phyloP scores from a whole-genome alignment of 2,797 vertebrate genomes.

The Pempheris klunzingeri region DNA sequence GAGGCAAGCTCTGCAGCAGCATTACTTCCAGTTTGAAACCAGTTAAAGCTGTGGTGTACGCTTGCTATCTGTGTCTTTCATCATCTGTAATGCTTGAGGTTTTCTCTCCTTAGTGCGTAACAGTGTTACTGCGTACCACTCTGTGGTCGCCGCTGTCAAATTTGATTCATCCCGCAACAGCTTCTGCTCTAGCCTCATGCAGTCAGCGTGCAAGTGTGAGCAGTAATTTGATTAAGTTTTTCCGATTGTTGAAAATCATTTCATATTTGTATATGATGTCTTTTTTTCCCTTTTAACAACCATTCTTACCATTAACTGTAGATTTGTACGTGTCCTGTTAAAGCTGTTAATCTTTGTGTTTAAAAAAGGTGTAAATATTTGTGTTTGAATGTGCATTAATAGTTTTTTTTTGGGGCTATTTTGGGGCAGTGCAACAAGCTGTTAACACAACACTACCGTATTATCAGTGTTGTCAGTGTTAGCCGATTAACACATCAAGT shows the following conservation, averaged over 20 bases:
- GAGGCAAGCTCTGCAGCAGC: not conserved
- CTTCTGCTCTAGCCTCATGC: slow-evolving; percentile 4
- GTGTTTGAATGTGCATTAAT: too few species aligned
- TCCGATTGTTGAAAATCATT: slow-evolving; percentile 2
- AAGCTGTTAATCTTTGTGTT: not conserved
- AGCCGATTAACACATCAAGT: not conserved
- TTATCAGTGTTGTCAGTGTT: not conserved
- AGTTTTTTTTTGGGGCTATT: not conserved
- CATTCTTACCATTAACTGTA: not conserved
- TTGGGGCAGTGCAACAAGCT: not conserved
- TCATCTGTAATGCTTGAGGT: slow-evolving; percentile 54
- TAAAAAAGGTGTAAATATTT: too few species aligned
- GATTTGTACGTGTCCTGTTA: not conserved
- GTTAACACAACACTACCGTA: not conserved
- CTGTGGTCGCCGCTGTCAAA: slow-evolving; percentile 59
- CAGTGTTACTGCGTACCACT: slow-evolving; percentile 40
- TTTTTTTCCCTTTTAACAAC: not conserved
- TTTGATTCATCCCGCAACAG: slow-evolving; percentile 28
- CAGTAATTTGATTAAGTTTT: slow-evolving; percentile 27
- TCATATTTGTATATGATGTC: not conserved
- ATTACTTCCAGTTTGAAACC: slow-evolving; percentile 33
- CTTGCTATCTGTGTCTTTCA: slow-evolving; percentile 36
- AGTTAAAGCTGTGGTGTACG: slow-evolving; percentile 8
- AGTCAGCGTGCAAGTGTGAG: not conserved
- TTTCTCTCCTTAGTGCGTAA: slow-evolving; percentile 41